A percentile compares a stretch with the other conserved stretches of the same genome.
These are phyloP conservation scores for Nanger granti DNA, from an alignment of 2,113 vertebrate species.

Conservation along the genomic window DNA sequence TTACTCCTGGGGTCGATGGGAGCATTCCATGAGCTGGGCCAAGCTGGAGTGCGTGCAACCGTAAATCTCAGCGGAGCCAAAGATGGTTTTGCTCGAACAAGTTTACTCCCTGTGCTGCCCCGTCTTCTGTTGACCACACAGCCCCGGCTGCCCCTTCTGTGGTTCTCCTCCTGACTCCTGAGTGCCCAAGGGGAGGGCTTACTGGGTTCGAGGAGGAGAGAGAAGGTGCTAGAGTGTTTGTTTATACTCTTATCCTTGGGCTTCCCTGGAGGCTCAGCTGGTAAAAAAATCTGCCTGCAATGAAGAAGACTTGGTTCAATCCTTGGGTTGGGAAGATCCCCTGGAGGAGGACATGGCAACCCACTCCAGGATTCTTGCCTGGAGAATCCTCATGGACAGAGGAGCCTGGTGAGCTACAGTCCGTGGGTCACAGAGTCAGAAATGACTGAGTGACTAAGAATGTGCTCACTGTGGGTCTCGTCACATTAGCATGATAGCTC, in stretches of 20 bases:
- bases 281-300: neutral
- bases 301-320: neutral
- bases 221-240: neutral
- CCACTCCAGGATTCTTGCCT: neutral
- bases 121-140: neutral
- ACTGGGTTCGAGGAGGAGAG: neutral
- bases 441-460: neutral
- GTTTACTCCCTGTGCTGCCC: neutral
- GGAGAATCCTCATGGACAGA: neutral
- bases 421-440: neutral
- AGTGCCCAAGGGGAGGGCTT: neutral
- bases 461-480: rapidly evolving
- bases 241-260: neutral
- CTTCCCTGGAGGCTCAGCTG: neutral
- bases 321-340: neutral
- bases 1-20: neutral
- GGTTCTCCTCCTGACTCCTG: neutral
- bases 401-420: neutral
- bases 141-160: neutral
- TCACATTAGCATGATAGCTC: neutral
- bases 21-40: neutral
- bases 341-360: neutral
- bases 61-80: rapidly evolving
- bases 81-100: neutral
- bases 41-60: neutral